Base-by-base conservation (phyloP, 1,140 invertebrate genomes). In the Drosophila arawakana region DNA sequence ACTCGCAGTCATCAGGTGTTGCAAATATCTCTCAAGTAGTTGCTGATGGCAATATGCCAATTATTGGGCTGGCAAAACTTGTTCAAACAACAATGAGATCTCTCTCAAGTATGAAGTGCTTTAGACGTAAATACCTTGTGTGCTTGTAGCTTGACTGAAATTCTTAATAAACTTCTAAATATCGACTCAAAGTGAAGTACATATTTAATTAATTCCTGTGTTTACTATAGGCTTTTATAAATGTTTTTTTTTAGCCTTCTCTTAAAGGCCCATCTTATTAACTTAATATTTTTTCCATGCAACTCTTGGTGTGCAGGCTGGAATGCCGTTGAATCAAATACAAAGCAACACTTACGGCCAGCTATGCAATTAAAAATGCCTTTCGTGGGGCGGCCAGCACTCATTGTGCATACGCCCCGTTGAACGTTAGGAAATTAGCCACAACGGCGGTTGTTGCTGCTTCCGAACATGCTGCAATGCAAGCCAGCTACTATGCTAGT, bases 321-420 rank as follows among this genome's bases (percentile, higher is more conserved):
- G 46, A 7, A 49, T 49, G 62, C 46, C 44, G 21, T 13, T 25
- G 47, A 43, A 80, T 61, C 35, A 25, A 44, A 63, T 37, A 76
- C 60, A 60, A 59, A 69, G 60, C 44, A 66, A 59, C 46, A 63
- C 37, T 54, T 44, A 18, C 49, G 11, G 18, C 37, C 4, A 73
- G 65, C 67, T 66, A 63, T 62, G 80, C 81, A 83, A 83, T 83
- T 80, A 83, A 73, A 83, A 83, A 72, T 75, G 58, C 58, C 46
- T 61, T 70, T 61, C 25, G 39, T 18, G 30, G 11, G 57, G 8
- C 25, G 47, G 15, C 15, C 21, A n/a, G 37, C 39, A n/a, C 46
- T 25, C 58, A 78, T 81, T 81, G 79, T 75, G 79, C 79, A 81
- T 81, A 81, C 80, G 80, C 80, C 80, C 41, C 80, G 70, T 78